These are phyloP conservation scores for Spatula clypeata DNA, from an alignment of 2,797 vertebrate genomes.

Conservation along the genomic window DNA sequence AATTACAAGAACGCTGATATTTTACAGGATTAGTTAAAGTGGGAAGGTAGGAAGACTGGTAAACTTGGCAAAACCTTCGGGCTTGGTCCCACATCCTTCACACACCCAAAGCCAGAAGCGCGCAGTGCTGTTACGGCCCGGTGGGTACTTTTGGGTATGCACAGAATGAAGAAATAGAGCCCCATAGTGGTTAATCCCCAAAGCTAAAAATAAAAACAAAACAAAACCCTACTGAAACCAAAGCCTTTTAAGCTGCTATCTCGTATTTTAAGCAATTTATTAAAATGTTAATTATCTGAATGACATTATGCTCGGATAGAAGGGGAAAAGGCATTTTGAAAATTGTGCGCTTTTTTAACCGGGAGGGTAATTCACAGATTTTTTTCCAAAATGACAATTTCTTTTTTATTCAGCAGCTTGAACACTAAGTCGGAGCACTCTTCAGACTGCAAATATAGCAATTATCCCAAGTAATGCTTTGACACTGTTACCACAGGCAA, in stretches of 20 bases:
- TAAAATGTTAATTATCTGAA: slow-evolving; percentile 68
- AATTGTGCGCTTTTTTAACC: slow-evolving; percentile 89
- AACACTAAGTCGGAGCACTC: slow-evolving; percentile 92
- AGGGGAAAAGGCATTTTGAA: slow-evolving; percentile 81
- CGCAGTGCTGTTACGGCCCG: not conserved
- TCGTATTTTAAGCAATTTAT: slow-evolving; percentile 86
- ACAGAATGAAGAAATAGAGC: slow-evolving; percentile 68
- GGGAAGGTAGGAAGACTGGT: not conserved
- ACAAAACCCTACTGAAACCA: slow-evolving; percentile 76
- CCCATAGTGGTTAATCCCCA: slow-evolving; percentile 75
- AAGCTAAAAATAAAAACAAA: slow-evolving; percentile 77
- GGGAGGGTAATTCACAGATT: slow-evolving; percentile 94
- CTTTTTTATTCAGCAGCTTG: slow-evolving; percentile 94
- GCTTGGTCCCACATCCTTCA: not conserved
- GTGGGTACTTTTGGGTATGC: slow-evolving; percentile 71
- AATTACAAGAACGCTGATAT: slow-evolving; percentile 51
- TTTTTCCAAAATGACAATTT: slow-evolving; percentile 94
- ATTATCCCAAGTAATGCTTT: slow-evolving; percentile 98
- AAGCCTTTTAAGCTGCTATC: slow-evolving; percentile 87
- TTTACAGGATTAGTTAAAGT: slow-evolving; percentile 7
- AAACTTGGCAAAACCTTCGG: not conserved
- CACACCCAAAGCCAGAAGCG: not conserved
- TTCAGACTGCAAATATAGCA: slow-evolving; percentile 96
- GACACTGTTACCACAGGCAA: slow-evolving; percentile 98
- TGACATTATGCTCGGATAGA: slow-evolving; percentile 55